Evolutionary conservation across 2,113 vertebrate genomes (phyloP), one percentile per base, ranked within the genome.

Genomic region (Lophura nycthemera): DNA sequence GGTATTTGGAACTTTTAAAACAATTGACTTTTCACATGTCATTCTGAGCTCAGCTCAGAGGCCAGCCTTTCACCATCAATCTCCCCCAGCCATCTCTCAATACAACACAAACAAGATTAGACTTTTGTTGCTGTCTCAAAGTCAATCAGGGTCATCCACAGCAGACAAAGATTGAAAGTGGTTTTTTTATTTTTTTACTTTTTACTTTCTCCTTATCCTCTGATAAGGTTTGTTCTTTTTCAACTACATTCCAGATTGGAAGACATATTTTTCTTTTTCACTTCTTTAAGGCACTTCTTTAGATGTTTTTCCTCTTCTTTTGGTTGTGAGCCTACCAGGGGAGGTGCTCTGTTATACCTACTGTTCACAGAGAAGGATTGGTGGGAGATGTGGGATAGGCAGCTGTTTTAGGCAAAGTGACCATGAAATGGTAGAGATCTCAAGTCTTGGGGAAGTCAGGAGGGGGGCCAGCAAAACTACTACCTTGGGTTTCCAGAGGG

Each of bases 111-210:
- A 97, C 85, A 91, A 95, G 95, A 95, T 97, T 92, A 96, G 93
- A 72, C 85, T 95, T 95, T 96, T 96, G 94, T 95, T 96, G 88
- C 82, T 69, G 87, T 67, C 86, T 96, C 94, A 97, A 95, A 97
- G 94, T 96, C 96, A 96, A 83, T 94, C 76, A 86, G 85, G 94
- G 96, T 95, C 94, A 89, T 90, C 91, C 71, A 40, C 75, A 66
- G 79, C 85, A 88, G 75, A 71, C 89, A 88, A 83, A 57, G 57
- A 91, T 5, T 90, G 91, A 90, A 96, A 70, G 71, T 48, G 56
- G 93, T 88, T 86, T 29, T 54, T 50, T 25, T 22, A 12, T 50
- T 54, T 54, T 54, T 54, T 54, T 29, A 29, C 27, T 54, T 90
- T 90, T 50, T 74, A 88, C 86, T 94, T 91, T 27, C 22, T 88